Evolutionary conservation across 1,140 invertebrate genomes (phyloP), one percentile per base, ranked within the genome.

Genomic region (Drosophila simulans): DNA sequence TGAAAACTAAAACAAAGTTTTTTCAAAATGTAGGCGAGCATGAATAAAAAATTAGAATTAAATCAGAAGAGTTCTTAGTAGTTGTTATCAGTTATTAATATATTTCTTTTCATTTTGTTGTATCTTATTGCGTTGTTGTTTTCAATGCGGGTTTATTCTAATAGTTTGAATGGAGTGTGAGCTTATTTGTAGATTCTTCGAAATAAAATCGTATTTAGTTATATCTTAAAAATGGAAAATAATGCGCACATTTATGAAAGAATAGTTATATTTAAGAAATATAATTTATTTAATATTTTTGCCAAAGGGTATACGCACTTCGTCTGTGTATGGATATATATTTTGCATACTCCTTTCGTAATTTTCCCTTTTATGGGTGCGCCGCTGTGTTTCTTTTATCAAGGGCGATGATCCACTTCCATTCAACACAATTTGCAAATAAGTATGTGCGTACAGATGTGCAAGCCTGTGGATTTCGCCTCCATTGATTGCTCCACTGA

Each of bases 301-400:
- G 1, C n/a, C 3, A 15, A 35, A 52, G 49, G 15, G 49, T 52
- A 52, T 35, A 5, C 12, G 7, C 12, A 35, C 2, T 0, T 35
- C 31, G 15, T 11, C 5, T 20, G 4, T 15, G 5, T 5, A 1
- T 2, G 2, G 7, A 31, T 3, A 10, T 10, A 31, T 31, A 31
- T 31, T 31, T 31, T 10, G 7, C 8, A 49, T 15, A 13, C 48
- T 35, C 15, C 31, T 35, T 51, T 34, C 48, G 5, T n/a, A 10
- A 15, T 34, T 27, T 58, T 54, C 17, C 43, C 20, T 53, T 48
- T 57, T 45, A 62, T 54, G 65, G 80, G 76, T 60, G 69, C 73
- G 82, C 59, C 62, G 69, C 25, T 68, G 53, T 70, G 27, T 60
- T 45, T 56, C 56, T 62, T 69, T 51, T 55, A 53, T 58, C 55